These are phyloP conservation scores for Plectrocnemia conspersa DNA, from an alignment of 1,140 invertebrate genomes.

Conservation along the genomic window DNA sequence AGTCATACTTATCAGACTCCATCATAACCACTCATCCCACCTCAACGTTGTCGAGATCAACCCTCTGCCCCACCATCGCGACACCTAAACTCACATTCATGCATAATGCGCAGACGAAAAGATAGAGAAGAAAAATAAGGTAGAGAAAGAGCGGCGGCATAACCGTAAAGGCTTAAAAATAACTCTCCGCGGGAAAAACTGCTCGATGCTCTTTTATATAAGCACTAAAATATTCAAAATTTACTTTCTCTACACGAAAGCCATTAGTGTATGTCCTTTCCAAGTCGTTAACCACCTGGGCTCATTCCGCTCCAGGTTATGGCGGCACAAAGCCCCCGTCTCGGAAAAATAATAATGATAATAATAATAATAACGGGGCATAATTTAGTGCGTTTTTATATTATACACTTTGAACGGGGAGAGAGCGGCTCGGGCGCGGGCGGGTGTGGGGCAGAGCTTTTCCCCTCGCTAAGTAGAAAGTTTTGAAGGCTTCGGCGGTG, in stretches of 20 bases:
- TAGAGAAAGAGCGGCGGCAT: no score
- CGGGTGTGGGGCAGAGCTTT: no score
- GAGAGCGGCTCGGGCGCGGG: background rate
- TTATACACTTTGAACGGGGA: conserved; percentile 10
- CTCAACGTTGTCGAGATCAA: no score
- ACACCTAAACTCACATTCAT: no score
- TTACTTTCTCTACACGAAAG: conserved; percentile 26
- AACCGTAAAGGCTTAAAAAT: conserved; percentile 16
- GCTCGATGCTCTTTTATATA: no score
- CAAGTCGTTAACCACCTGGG: conserved; percentile 34
- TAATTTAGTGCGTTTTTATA: conserved; percentile 33
- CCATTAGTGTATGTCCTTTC: conserved; percentile 35
- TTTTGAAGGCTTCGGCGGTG: conserved; percentile 16
- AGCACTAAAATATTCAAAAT: conserved; percentile 34
- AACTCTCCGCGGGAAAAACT: no score
- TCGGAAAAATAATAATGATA: conserved; percentile 24
- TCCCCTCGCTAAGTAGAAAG: conserved; percentile 33
- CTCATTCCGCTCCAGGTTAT: conserved; percentile 22
- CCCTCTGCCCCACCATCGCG: no score
- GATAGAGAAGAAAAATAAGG: no score
- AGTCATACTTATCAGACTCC: no score
- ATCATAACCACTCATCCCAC: no score
- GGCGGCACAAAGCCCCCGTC: conserved; percentile 2
- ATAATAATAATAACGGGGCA: conserved; percentile 32
- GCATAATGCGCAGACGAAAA: no score